Base-by-base conservation (phyloP, 2,888 invertebrate species). In the Molorchus minor region DNA sequence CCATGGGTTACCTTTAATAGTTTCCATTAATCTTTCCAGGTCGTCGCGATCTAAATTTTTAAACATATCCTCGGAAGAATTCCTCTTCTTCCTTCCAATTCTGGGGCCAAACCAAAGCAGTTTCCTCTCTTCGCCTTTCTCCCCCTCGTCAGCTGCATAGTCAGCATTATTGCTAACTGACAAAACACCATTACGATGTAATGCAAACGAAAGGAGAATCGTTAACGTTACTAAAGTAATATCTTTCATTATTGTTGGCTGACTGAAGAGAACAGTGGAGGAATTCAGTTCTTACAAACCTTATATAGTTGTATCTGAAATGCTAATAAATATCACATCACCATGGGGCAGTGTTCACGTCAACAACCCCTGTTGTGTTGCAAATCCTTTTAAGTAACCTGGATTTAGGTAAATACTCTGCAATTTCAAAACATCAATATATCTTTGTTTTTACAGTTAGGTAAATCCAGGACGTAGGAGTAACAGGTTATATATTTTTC, bases 61-160 rank as follows among this genome's bases (percentile, higher is more conserved):
- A 36, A 45, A 38, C 21, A 45, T 53, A 33, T 76, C 78, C 16
- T 79, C 80, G n/a, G 57, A 56, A 2, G 69, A 68, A 55, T 69
- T 73, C 41, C 83, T 76, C 65, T 83, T 84, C 64, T 80, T 79
- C 56, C 83, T 81, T 3, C 84, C 84, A 12, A 84, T 73, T 52
- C 84, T 77, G 1, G 84, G 84, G 1, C 84, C 84, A 62, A 84
- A 84, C 84, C 84, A 85, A 76, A 84, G 77, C 2, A 72, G 62
- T 51, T 68, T 71, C 33, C 64, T 63, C 2, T 54, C 57, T 4
- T 46, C 59, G 10, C 59, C 59, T 45, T 47, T 47, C 13, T 51
- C 43, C 13, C 44, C 54, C 12, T 53, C 47, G 8, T 62, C 62
- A n/a, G 56, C 17, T 10, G 44, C 54, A 17, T 56, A 46, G 7